These are phyloP conservation scores for Oeneis ivallda DNA, from an alignment of 2,888 invertebrate species.

Conservation along the genomic window DNA sequence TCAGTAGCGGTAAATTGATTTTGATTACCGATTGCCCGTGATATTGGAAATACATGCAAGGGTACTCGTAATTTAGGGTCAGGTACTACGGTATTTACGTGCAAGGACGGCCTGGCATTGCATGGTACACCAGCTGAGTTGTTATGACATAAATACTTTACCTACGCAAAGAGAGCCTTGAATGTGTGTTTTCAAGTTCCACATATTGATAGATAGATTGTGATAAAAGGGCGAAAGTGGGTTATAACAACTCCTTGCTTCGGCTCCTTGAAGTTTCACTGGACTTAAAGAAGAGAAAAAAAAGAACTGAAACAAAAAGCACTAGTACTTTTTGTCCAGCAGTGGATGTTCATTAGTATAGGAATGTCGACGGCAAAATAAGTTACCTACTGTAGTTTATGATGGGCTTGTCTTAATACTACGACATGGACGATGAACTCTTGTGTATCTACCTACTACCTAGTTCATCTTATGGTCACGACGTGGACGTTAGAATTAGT, in stretches of 20 bases:
- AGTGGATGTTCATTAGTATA: too few relatives aligned
- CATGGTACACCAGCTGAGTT: background rate
- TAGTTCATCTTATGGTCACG: background rate
- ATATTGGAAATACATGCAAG: constrained; percentile 22
- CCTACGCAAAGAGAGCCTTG: background rate
- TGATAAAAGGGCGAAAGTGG: too few relatives aligned
- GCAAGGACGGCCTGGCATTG: background rate
- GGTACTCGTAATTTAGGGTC: constrained; percentile 15
- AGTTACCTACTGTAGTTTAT: too few relatives aligned
- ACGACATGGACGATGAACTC: too few relatives aligned
- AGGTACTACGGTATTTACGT: background rate
- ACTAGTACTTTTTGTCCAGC: too few relatives aligned
- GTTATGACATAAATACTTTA: background rate
- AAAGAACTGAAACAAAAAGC: too few relatives aligned
- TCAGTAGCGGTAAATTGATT: constrained; percentile 9
- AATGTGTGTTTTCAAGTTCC: background rate
- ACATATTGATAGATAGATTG: too few relatives aligned
- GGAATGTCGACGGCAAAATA: too few relatives aligned
- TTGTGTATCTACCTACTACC: too few relatives aligned
- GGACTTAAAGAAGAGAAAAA: too few relatives aligned
- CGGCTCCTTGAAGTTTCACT: too few relatives aligned
- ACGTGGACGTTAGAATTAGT: background rate
- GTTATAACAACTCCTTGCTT: too few relatives aligned
- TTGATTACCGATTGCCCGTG: constrained; percentile 4
- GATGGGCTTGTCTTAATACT: background rate